Percentiles rank a stretch among this genome's conserved stretches.
Conservation (phyloP, 2,113 vertebrate genomes). For the Calidris pugnax region DNA sequence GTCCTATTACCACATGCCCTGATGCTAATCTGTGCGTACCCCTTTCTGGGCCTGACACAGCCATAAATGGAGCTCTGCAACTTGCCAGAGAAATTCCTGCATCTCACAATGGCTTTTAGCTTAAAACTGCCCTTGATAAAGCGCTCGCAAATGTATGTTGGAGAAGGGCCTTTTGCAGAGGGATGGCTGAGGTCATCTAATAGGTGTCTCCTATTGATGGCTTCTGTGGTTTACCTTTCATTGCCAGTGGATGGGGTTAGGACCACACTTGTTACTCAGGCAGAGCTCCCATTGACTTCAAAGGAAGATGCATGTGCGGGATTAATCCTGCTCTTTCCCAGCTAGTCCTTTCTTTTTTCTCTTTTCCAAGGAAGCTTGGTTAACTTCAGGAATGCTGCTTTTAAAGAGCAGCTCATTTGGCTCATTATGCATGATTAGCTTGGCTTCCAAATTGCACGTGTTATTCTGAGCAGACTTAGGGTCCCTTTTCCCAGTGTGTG, state of each 20-base stretch:
- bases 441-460: not conserved
- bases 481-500: not conserved
- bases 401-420: not conserved
- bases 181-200: not conserved
- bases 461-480: not conserved
- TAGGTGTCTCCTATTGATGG: conserved; percentile 27
- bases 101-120: not conserved
- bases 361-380: not conserved
- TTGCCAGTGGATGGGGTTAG: conserved; percentile 59
- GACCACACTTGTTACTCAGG: conserved; percentile 45
- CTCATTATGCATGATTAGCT: not conserved
- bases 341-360: not conserved
- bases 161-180: not conserved
- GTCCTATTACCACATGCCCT: not conserved
- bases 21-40: not conserved
- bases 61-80: conserved; percentile 20
- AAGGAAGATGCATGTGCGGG: not conserved
- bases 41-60: not conserved
- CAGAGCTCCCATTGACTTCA: conserved; percentile 30
- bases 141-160: not conserved
- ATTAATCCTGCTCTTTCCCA: conserved; percentile 49
- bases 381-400: conserved; percentile 3
- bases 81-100: not conserved
- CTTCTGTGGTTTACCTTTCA: conserved; percentile 53
- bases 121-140: conserved; percentile 12